Percentiles rank a stretch among this genome's conserved stretches.
These are phyloP conservation scores for Phyllotreta cruciferae DNA, from an alignment of 2,888 invertebrate genomes.

Conservation along the genomic window DNA sequence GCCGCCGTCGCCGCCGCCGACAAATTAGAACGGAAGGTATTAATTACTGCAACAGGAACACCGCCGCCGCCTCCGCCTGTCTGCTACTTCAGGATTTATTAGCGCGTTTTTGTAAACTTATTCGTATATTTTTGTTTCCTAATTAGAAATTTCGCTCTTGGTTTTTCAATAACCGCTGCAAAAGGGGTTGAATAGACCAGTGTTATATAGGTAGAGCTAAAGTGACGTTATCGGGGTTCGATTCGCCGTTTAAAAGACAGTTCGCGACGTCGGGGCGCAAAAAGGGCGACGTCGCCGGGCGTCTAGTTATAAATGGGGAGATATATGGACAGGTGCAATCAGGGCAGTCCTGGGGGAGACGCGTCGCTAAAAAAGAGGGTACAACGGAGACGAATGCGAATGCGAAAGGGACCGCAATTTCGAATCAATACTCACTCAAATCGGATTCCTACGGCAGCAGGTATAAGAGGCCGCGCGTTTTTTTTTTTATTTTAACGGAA, in stretches of 20 bases:
- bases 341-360: constrained; percentile 58
- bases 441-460: constrained; percentile 8
- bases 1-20: constrained; percentile 42
- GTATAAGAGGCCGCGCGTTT: too few relatives aligned
- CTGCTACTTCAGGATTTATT: too few relatives aligned
- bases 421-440: constrained; percentile 58
- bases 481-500: too few relatives aligned
- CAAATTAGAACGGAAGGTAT: constrained; percentile 55
- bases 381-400: constrained; percentile 54
- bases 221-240: constrained; percentile 57
- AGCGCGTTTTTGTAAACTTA: too few relatives aligned
- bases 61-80: too few relatives aligned
- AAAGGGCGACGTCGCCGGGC: constrained; percentile 40
- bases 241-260: constrained; percentile 53
- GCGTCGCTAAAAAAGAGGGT: constrained; percentile 56
- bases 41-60: constrained; percentile 45
- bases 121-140: too few relatives aligned
- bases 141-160: not conserved
- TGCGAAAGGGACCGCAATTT: constrained; percentile 57
- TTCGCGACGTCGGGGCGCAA: constrained; percentile 58
- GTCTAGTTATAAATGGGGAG: constrained; percentile 53
- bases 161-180: constrained; percentile 27
- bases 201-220: constrained; percentile 50
- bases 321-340: constrained; percentile 61
- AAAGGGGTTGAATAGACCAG: constrained; percentile 57